A percentile compares a stretch with the other conserved stretches of the same genome.
Evolutionary conservation across 2,888 invertebrate species (phyloP).

Genomic region (Leptura quadrifasciata): DNA sequence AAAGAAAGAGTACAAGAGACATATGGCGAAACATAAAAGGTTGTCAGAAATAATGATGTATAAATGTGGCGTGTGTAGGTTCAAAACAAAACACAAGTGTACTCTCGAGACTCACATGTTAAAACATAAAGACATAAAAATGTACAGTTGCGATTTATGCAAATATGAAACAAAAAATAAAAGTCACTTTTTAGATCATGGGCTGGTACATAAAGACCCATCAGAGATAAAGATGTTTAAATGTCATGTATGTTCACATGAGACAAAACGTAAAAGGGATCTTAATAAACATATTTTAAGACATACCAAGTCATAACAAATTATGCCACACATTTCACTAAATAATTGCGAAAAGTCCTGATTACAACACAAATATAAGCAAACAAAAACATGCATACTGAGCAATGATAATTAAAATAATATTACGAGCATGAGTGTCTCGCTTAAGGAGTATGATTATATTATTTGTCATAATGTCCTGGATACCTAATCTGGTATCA

Average conservation of each 20-base stretch:
- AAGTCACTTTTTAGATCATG: not conserved
- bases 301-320: not conserved
- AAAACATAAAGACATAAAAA: not conserved
- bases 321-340: not conserved
- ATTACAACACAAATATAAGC: not conserved
- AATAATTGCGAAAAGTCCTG: not conserved
- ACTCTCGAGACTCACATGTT: not conserved
- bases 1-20: not conserved
- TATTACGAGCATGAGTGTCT: too few relatives aligned
- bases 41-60: not conserved
- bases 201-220: not conserved
- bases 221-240: not conserved
- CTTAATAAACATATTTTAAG: not conserved
- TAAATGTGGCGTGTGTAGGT: not conserved
- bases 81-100: not conserved
- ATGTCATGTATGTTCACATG: not conserved
- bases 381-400: not conserved
- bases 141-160: not conserved
- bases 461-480: too few relatives aligned
- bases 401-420: too few relatives aligned
- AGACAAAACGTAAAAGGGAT: not conserved
- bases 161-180: not conserved
- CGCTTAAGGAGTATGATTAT: too few relatives aligned
- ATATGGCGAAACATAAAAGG: not conserved
- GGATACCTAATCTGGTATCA: not conserved